Evolutionary conservation across 2,888 invertebrate species (phyloP).

Genomic region (Eudiplozoon nipponicum): DNA sequence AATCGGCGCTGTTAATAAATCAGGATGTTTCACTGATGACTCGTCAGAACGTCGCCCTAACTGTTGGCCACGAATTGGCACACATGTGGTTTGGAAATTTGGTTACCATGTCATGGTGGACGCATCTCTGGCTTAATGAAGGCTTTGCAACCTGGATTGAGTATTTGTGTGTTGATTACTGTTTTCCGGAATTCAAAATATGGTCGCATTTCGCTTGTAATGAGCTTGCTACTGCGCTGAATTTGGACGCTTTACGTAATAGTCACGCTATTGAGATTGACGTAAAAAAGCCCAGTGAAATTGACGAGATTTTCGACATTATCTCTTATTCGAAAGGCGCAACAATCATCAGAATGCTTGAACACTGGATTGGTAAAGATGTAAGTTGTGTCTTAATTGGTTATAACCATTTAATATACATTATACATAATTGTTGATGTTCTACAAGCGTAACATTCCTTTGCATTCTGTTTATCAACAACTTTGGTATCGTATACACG

Average conservation of each 20-base stretch:
- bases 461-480: too few species aligned
- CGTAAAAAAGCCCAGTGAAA: constrained; percentile 64
- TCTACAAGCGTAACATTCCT: too few species aligned
- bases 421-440: not conserved
- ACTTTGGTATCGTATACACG: too few species aligned
- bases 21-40: constrained; percentile 40
- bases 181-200: constrained; percentile 74
- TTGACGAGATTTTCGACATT: constrained; percentile 83
- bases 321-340: constrained; percentile 85
- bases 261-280: constrained; percentile 74
- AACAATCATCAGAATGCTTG: constrained; percentile 66
- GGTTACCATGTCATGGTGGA: constrained; percentile 23
- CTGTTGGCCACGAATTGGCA: constrained; percentile 51
- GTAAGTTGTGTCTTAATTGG: constrained; percentile 24
- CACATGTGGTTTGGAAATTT: constrained; percentile 34
- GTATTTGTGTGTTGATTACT: constrained; percentile 56
- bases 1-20: constrained; percentile 59
- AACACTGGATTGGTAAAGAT: constrained; percentile 60
- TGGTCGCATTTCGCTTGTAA: constrained; percentile 80
- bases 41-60: constrained; percentile 38
- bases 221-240: constrained; percentile 43
- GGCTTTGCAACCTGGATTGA: constrained; percentile 82
- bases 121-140: constrained; percentile 67
- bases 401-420: not conserved
- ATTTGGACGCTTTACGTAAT: constrained; percentile 49